Conservation (phyloP, 2,888 invertebrate genomes). For the Gisinianus flammeolus region DNA sequence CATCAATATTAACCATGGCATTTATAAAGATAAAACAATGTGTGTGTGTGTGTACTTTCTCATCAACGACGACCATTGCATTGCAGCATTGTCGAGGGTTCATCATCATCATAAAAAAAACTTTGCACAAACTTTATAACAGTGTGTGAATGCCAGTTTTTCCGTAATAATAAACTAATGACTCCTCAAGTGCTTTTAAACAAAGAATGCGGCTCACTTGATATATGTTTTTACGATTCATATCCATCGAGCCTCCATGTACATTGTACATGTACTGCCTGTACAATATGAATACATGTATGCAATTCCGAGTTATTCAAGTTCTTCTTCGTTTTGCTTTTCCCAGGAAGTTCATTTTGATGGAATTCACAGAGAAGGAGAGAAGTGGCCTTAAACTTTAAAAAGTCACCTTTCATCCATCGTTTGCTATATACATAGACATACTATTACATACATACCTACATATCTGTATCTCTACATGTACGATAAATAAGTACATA, state of each 20-base stretch:
- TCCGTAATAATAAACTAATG: neutral
- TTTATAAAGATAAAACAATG: too few relatives aligned
- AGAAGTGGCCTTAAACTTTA: neutral
- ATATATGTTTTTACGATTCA: neutral
- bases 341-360: slow-evolving; percentile 6
- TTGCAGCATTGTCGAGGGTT: too few relatives aligned
- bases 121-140: neutral
- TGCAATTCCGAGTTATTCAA: neutral
- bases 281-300: neutral
- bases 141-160: neutral
- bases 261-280: neutral
- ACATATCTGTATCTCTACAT: too few relatives aligned
- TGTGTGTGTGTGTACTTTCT: neutral
- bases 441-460: too few relatives aligned
- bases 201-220: neutral
- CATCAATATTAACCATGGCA: neutral
- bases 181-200: neutral
- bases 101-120: neutral
- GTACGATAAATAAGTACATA: too few relatives aligned
- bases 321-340: too few relatives aligned
- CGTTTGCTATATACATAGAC: too few relatives aligned
- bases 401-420: neutral
- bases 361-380: neutral
- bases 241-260: neutral
- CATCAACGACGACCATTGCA: neutral